A percentile compares a stretch with the other conserved stretches of the same genome.
Conservation (phyloP, 1,140 invertebrate genomes). For the Melitaea cinxia region DNA sequence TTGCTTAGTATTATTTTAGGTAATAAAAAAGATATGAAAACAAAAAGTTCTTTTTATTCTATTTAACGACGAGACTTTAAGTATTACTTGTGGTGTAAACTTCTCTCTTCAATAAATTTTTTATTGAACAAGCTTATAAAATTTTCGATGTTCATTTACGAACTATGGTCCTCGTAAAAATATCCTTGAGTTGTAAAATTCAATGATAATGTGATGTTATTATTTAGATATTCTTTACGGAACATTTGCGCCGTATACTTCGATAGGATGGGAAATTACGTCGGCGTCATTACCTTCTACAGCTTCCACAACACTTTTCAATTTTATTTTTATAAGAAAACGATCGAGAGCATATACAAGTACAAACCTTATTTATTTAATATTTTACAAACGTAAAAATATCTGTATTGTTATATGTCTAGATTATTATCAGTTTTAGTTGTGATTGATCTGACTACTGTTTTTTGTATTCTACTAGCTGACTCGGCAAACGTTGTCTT, state of each 20-base stretch:
- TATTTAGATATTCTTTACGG: constrained; percentile 40
- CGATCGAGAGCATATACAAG: not conserved
- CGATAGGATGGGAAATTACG: constrained; percentile 37
- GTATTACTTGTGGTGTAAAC: no score
- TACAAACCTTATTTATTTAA: constrained; percentile 1
- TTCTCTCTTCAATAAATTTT: not conserved
- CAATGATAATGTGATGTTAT: constrained; percentile 24
- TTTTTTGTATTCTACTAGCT: no score
- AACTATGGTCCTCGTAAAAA: constrained; percentile 1
- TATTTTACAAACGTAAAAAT: no score
- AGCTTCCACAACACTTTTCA: constrained; percentile 30
- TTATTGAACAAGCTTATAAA: not conserved
- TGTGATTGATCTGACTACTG: no score
- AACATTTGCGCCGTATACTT: constrained; percentile 36
- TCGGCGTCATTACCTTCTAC: constrained; percentile 38
- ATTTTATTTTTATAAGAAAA: constrained; percentile 26
- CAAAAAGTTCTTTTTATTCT: no score
- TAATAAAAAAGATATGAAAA: no score
- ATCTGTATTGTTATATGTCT: no score
- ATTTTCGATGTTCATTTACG: not conserved
- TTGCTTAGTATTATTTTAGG: no score
- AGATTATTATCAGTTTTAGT: no score
- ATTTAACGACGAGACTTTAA: no score
- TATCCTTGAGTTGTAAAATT: constrained; percentile 25
- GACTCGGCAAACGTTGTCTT: no score